Evolutionary conservation across 1,140 invertebrate species (phyloP), one percentile per base, ranked within the genome.

Genomic region (Drosophila ananassae): DNA sequence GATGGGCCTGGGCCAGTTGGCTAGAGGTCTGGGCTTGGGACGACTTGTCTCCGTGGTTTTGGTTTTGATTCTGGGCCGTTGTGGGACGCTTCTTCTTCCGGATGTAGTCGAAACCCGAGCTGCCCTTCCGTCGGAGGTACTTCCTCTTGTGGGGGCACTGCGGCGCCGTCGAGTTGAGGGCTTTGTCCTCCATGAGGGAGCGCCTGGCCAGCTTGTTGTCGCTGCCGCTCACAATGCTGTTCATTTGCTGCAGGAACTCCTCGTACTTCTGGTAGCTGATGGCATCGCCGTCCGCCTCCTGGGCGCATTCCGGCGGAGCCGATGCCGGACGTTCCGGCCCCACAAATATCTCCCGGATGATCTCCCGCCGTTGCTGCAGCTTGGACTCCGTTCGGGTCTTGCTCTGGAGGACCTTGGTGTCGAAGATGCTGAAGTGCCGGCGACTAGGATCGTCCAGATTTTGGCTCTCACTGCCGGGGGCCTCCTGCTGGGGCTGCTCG

Each of bases 71-170:
- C 92, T 37, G 93, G 2, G 44, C 2, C 44, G 95, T 12, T 9
- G 60, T 17, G 3, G 72, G 96, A 10, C 87, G 73, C 91, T 97
- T 97, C 93, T 97, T 97, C 78, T 97, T 97, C 10, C 96, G 92
- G 44, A 97, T 97, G 64, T 97, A 98, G 93, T 97, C 97, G 91
- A 98, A 97, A 2, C 97, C 91, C 6, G 95, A 95, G 56, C 95
- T 94, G 66, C 95, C 94, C 91, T 95, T 96, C 32, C 95, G 91
- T 17, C 95, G 92, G 44, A 91, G 34, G 64, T 91, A 90, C 52
- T 89, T 85, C 1, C 89, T 52, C 28, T 87, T 85, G 93, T 92
- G 95, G 93, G 67, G 57, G 24, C 74, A 69, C 13, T 63, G 57
- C 0, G 67, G 50, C 0, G 50, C 41, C 9, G 25, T 17, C 0